Evolutionary conservation across 2,113 vertebrate species (phyloP).

Genomic region (Nasalis larvatus): DNA sequence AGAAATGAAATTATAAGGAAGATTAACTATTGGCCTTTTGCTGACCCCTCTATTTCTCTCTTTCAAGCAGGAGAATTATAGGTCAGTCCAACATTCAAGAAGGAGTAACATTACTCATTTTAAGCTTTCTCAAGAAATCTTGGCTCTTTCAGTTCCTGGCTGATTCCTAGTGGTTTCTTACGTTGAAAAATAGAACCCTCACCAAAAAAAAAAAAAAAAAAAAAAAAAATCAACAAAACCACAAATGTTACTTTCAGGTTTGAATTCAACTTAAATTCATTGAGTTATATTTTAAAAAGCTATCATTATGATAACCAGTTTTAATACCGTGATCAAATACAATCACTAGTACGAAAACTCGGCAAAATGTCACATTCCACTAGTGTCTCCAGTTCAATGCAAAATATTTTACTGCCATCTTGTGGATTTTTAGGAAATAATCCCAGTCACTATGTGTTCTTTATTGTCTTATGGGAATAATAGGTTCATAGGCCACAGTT

Average conservation of each 20-base stretch:
- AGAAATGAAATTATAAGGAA: slow-evolving; percentile 25
- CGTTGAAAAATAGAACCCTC: not conserved
- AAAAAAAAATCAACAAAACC: not conserved
- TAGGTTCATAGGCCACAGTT: not conserved
- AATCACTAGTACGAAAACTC: not conserved
- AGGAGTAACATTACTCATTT: not conserved
- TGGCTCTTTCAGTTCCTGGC: not conserved
- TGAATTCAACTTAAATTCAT: not conserved
- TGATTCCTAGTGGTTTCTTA: not conserved
- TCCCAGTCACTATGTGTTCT: fast-evolving
- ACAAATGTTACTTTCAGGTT: not conserved
- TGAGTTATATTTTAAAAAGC: not conserved
- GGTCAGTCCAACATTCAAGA: not conserved
- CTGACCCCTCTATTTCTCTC: not conserved
- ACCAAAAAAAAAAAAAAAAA: not conserved
- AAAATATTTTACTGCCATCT: slow-evolving; percentile 77
- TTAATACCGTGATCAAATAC: not conserved
- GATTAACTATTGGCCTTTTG: not conserved
- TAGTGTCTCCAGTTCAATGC: fast-evolving
- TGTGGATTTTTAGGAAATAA: slow-evolving; percentile 58
- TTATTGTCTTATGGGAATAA: not conserved
- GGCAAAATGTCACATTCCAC: fast-evolving
- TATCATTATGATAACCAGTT: not conserved
- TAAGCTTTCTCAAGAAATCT: not conserved
- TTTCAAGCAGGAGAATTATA: not conserved